These are phyloP conservation scores for Hippopotamus amphibius DNA, from an alignment of 2,113 vertebrate genomes.

Conservation along the genomic window DNA sequence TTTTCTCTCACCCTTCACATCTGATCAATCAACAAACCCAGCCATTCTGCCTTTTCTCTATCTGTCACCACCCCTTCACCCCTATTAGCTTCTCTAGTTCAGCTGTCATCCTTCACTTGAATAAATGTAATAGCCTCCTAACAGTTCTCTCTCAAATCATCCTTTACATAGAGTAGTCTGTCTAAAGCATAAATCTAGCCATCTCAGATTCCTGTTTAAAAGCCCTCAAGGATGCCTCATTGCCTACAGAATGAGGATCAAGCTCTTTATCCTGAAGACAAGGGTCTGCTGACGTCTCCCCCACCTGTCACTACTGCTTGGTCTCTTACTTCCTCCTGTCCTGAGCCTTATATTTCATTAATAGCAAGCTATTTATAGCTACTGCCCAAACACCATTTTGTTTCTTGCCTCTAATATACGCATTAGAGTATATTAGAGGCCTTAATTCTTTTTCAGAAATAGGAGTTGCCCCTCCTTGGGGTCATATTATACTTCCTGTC, in stretches of 20 bases:
- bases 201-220: not conserved
- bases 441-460: slow-evolving; percentile 19
- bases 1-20: not conserved
- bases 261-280: not conserved
- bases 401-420: not conserved
- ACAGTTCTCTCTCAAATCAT: not conserved
- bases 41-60: not conserved
- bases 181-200: not conserved
- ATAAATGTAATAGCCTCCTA: not conserved
- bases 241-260: not conserved
- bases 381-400: not conserved
- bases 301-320: not conserved
- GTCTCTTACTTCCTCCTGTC: not conserved
- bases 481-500: not conserved
- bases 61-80: not conserved
- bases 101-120: slow-evolving; percentile 3
- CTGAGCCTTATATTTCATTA: not conserved
- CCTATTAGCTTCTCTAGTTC: not conserved
- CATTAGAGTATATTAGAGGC: too few species aligned
- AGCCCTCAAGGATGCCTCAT: not conserved
- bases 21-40: not conserved
- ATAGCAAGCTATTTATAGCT: not conserved
- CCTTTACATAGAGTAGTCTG: not conserved
- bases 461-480: not conserved
- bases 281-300: not conserved